Conservation (phyloP, 2,113 vertebrate genomes). For the Leucosticte australis region DNA sequence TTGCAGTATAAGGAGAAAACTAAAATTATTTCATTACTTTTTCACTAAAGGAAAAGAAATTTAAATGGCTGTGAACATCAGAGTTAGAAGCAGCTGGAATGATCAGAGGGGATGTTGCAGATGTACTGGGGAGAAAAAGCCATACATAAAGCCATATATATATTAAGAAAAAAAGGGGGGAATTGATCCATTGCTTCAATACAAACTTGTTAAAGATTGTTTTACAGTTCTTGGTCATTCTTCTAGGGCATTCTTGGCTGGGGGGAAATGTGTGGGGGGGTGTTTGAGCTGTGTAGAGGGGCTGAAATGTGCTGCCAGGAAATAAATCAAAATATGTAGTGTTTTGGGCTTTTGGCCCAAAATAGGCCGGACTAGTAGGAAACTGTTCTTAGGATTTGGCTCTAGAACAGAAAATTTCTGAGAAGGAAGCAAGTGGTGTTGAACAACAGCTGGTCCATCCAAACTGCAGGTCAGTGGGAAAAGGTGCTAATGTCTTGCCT, state of each 20-base stretch:
- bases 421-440: neutral
- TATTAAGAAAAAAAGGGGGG: neutral
- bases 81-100: neutral
- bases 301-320: neutral
- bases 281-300: neutral
- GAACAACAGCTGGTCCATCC: neutral
- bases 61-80: neutral
- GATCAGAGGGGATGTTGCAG: neutral
- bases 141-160: neutral
- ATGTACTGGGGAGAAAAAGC: neutral
- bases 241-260: neutral
- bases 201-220: neutral
- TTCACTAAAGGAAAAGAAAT: neutral
- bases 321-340: neutral
- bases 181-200: neutral
- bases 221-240: neutral
- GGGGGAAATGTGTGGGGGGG: rapidly evolving
- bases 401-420: neutral
- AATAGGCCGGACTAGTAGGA: neutral
- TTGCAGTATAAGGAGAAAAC: neutral
- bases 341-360: neutral
- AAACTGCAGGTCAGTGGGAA: neutral
- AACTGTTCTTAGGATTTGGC: neutral
- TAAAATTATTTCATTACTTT: neutral
- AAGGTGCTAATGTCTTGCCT: neutral